A percentile compares a stretch with the other conserved stretches of the same genome.
Conservation (phyloP, 1,140 invertebrate genomes). For the Diabrotica virgifera region DNA sequence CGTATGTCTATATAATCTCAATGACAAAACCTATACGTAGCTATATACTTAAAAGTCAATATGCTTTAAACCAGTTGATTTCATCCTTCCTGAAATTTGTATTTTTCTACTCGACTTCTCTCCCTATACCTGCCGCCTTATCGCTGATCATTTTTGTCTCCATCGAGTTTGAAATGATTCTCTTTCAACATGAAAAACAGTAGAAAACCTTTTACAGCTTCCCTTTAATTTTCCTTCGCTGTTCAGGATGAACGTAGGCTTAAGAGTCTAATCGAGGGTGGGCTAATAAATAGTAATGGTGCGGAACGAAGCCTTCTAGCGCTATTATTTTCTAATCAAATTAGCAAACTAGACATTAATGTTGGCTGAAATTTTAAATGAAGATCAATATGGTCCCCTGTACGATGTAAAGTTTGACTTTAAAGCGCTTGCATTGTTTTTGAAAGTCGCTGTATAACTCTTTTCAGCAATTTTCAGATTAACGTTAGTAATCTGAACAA, state of each 20-base stretch:
- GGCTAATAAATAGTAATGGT: constrained; percentile 32
- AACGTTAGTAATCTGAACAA: no score
- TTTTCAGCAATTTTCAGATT: no score
- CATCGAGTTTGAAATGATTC: constrained; percentile 1
- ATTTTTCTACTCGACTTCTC: neutral
- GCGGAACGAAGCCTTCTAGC: constrained; percentile 29
- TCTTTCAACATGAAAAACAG: constrained; percentile 16
- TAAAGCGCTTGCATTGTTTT: no score
- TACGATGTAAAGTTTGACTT: neutral
- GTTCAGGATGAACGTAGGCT: constrained; percentile 16
- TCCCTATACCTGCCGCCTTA: neutral
- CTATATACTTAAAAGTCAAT: no score
- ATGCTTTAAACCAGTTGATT: no score
- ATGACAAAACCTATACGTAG: no score
- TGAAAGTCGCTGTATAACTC: no score
- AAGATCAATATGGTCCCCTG: constrained; percentile 16
- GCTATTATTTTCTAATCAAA: constrained; percentile 32
- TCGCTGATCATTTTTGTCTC: neutral
- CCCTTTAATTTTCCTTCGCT: constrained; percentile 30
- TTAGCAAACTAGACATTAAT: constrained; percentile 27
- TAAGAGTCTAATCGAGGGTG: constrained; percentile 35
- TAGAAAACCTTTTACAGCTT: constrained; percentile 13
- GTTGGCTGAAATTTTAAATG: constrained; percentile 22
- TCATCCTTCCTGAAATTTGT: neutral
- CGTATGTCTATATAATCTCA: no score